These are phyloP conservation scores for Temnothorax rugatulus DNA, from an alignment of 2,888 invertebrate species.

Conservation along the genomic window DNA sequence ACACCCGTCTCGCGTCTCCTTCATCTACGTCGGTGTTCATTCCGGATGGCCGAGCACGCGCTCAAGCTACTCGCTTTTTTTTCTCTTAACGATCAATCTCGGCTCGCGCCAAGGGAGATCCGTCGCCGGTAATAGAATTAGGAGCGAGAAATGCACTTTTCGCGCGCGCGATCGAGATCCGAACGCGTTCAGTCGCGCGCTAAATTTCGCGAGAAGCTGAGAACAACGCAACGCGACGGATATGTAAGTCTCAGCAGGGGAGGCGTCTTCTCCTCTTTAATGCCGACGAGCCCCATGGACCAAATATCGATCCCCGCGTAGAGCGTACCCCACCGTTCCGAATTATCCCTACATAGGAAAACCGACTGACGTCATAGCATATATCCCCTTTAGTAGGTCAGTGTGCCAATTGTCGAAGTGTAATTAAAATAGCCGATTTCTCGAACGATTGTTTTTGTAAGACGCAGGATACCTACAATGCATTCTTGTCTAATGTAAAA, in stretches of 20 bases:
- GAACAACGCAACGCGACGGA: neutral
- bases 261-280: conserved; percentile 78
- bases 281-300: conserved; percentile 77
- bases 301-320: conserved; percentile 83
- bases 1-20: conserved; percentile 66
- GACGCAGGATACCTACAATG: neutral
- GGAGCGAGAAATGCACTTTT: conserved; percentile 11
- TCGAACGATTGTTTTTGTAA: conserved; percentile 8
- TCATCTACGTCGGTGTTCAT: conserved; percentile 23
- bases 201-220: neutral
- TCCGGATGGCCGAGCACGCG: conserved; percentile 49
- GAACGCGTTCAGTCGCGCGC: neutral
- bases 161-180: neutral
- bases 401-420: conserved; percentile 76
- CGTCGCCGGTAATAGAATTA: conserved; percentile 50
- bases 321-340: conserved; percentile 74
- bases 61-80: conserved; percentile 39
- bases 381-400: conserved; percentile 83
- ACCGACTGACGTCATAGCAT: conserved; percentile 82
- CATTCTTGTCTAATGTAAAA: neutral
- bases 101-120: conserved; percentile 21
- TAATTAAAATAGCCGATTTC: neutral
- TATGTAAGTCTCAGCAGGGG: conserved; percentile 21
- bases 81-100: conserved; percentile 31
- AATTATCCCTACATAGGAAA: conserved; percentile 79